These are phyloP conservation scores for Phyllostomus hastatus DNA, from an alignment of 2,113 vertebrate genomes.

Conservation along the genomic window DNA sequence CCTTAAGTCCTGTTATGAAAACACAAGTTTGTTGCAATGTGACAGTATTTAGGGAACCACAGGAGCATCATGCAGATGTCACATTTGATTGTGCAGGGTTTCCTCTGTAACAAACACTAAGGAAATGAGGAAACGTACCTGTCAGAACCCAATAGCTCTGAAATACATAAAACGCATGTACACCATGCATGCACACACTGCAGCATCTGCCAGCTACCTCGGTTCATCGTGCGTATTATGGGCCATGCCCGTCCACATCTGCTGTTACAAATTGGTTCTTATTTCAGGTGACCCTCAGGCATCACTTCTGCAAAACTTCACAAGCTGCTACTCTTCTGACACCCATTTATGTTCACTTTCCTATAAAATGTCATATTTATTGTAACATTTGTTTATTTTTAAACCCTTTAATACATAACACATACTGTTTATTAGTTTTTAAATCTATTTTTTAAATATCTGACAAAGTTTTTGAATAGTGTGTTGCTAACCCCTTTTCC, in stretches of 20 bases:
- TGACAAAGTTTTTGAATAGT: not conserved
- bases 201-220: not conserved
- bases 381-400: not conserved
- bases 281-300: not conserved
- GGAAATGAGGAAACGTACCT: not conserved
- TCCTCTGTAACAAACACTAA: not conserved
- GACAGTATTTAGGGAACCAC: not conserved
- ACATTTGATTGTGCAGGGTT: not conserved
- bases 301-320: not conserved
- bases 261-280: not conserved
- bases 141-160: not conserved
- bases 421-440: not conserved
- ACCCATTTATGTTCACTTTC: not conserved
- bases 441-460: not conserved
- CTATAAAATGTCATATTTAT: not conserved
- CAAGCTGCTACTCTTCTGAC: not conserved
- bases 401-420: not conserved
- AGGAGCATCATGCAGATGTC: not conserved
- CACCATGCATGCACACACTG: not conserved
- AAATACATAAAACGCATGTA: not conserved
- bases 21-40: not conserved
- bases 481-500: not conserved
- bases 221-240: accelerated
- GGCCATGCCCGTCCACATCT: not conserved
- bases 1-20: not conserved